These are phyloP conservation scores for Heteromurus nitidus DNA, from an alignment of 2,888 invertebrate species.

Conservation along the genomic window DNA sequence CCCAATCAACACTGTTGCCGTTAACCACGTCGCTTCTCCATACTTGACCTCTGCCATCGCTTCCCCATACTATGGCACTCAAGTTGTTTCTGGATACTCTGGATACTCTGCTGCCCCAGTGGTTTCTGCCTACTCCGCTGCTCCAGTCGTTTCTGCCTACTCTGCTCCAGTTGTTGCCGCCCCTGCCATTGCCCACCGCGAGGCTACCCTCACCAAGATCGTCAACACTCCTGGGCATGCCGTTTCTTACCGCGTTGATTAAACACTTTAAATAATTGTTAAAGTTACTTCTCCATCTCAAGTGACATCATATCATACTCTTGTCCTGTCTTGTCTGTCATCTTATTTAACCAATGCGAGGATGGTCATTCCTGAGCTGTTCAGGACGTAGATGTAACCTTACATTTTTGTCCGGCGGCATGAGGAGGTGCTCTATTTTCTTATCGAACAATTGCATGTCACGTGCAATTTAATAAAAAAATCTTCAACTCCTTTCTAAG, in stretches of 20 bases:
- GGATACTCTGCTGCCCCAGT: constrained; percentile 48
- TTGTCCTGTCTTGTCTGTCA: constrained; percentile 29
- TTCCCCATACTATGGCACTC: constrained; percentile 48
- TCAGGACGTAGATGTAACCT: too few species aligned
- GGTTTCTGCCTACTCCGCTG: constrained; percentile 17
- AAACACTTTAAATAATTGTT: constrained; percentile 66
- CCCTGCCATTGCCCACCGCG: constrained; percentile 48
- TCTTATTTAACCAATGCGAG: constrained; percentile 46
- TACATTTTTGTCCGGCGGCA: too few species aligned
- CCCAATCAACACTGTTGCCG: constrained; percentile 49
- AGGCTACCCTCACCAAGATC: constrained; percentile 75
- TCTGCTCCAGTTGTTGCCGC: constrained; percentile 44
- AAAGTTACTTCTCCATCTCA: constrained; percentile 18
- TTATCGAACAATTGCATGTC: constrained; percentile 2
- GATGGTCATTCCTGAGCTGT: background rate
- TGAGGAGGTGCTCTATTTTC: constrained; percentile 12
- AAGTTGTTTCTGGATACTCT: constrained; percentile 7
- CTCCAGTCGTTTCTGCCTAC: constrained; percentile 47
- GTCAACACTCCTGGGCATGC: constrained; percentile 77
- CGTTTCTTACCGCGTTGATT: constrained; percentile 76
- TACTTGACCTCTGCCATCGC: constrained; percentile 31
- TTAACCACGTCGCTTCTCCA: constrained; percentile 51
- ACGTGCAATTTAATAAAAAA: constrained; percentile 42
- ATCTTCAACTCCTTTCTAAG: constrained; percentile 32
- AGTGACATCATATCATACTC: constrained; percentile 23